Evolutionary conservation across 2,113 vertebrate species (phyloP).

Genomic region (Pseudorasbora parva): DNA sequence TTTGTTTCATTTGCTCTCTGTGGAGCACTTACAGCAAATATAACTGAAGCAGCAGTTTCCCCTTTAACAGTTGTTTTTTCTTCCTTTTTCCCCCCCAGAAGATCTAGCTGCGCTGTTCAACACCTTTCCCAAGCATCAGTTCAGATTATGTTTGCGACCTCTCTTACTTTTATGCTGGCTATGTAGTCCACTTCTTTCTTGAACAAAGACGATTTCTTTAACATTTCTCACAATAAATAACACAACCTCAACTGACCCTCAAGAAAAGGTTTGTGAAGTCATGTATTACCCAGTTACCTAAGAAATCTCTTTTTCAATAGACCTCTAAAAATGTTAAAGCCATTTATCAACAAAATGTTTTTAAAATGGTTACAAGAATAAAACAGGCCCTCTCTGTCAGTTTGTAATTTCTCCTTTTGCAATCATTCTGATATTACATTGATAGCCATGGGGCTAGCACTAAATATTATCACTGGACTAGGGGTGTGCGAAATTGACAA

Average conservation of each 20-base stretch:
- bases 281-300: not conserved
- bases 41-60: conserved; percentile 3
- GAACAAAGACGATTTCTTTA: not conserved
- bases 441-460: too few relatives aligned
- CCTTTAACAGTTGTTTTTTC: not conserved
- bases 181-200: not conserved
- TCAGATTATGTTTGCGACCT: not conserved
- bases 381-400: not conserved
- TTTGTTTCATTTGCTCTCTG: not conserved
- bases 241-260: not conserved
- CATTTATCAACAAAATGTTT: not conserved
- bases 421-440: not conserved
- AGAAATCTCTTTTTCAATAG: not conserved
- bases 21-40: not conserved
- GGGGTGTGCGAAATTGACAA: too few relatives aligned
- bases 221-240: not conserved
- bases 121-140: not conserved
- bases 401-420: not conserved
- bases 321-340: not conserved
- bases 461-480: not conserved
- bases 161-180: not conserved
- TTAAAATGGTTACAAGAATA: not conserved
- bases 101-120: not conserved
- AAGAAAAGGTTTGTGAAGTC: not conserved
- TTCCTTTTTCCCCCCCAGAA: not conserved